Evolutionary conservation across 92 coral and sea anemone species (phyloP).

Genomic region (Scolanthus callimorphus): DNA sequence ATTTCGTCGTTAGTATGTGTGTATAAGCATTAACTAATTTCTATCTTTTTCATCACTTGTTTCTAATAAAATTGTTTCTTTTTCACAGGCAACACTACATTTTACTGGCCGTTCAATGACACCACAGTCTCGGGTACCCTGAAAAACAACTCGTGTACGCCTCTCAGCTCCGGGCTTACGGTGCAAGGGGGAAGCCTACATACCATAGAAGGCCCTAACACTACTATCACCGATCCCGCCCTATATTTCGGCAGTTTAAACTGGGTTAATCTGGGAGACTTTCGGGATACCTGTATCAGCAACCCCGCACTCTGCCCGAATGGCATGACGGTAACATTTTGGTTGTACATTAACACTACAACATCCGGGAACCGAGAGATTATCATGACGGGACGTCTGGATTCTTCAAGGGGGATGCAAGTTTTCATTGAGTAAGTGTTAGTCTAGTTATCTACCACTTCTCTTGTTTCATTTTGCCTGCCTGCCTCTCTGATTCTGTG

Average conservation of each 20-base stretch:
- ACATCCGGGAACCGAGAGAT: slow-evolving; percentile 17
- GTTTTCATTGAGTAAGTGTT: slow-evolving; percentile 24
- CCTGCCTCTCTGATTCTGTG: not conserved
- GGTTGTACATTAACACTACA: slow-evolving; percentile 11
- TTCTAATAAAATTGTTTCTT: no score
- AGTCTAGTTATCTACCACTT: no score
- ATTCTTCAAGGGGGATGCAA: slow-evolving; percentile 22
- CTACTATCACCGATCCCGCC: slow-evolving; percentile 13
- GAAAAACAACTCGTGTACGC: slow-evolving; percentile 15
- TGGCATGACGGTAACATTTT: slow-evolving; percentile 36
- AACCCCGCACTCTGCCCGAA: slow-evolving; percentile 32
- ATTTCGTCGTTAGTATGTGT: no score
- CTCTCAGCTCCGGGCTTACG: not conserved
- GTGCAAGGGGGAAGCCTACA: slow-evolving; percentile 1
- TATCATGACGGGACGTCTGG: slow-evolving; percentile 20
- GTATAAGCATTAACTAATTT: no score
- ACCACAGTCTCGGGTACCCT: slow-evolving; percentile 14
- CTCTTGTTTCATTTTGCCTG: not conserved
- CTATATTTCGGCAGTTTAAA: slow-evolving; percentile 27
- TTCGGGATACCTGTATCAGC: slow-evolving; percentile 40
- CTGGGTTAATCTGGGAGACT: slow-evolving; percentile 65
- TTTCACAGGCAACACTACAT: not conserved
- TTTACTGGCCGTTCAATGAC: slow-evolving; percentile 8
- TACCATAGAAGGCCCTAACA: slow-evolving; percentile 16
- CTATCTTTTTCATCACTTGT: no score